Evolutionary conservation across 2,113 vertebrate genomes (phyloP), one percentile per base, ranked within the genome.

Genomic region (Calypte anna): DNA sequence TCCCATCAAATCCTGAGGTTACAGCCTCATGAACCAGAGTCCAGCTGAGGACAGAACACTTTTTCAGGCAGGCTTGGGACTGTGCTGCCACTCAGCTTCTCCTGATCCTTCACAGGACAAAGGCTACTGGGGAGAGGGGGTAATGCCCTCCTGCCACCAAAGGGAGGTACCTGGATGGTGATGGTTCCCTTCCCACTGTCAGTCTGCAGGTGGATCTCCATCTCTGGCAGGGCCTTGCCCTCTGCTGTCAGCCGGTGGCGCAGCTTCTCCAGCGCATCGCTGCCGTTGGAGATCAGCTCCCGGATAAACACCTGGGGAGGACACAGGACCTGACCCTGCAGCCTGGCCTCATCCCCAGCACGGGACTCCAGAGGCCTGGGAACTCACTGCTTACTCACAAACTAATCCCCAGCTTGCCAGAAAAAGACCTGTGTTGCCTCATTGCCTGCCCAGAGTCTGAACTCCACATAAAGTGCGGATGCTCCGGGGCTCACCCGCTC

Each of bases 151-250:
- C 51, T n/a, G 43, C 22, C 27, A 5, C 18, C 20, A 24, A 33
- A 62, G 48, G 59, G 33, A 69, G 8, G 9, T 97, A 99, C 99
- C 99, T 99, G 99, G 95, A 99, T 98, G 7, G 98, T 99, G 96
- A 99, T 97, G 84, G 98, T 99, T 92, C 98, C 98, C 88, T 98
- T 99, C 17, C 96, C 78, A 0, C 96, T 46, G 31, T 99, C 98
- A 0, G 98, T 99, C 98, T 99, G 98, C 91, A 99, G 97, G 72
- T 99, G 99, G 91, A 99, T 98, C 98, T 99, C 99, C 98, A 99
- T 98, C 50, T 98, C 98, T 3, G 98, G 98, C 9, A 98, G 92
- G 9, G 97, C 93, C 17, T 98, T 98, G 14, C 98, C 98, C 20
- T 97, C 97, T 3, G 98, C 97, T 74, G 98, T 95, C 91, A 99